A percentile compares a stretch with the other conserved stretches of the same genome.
These are phyloP conservation scores for Ageneiosus marmoratus DNA, from an alignment of 2,113 vertebrate genomes.

Conservation along the genomic window DNA sequence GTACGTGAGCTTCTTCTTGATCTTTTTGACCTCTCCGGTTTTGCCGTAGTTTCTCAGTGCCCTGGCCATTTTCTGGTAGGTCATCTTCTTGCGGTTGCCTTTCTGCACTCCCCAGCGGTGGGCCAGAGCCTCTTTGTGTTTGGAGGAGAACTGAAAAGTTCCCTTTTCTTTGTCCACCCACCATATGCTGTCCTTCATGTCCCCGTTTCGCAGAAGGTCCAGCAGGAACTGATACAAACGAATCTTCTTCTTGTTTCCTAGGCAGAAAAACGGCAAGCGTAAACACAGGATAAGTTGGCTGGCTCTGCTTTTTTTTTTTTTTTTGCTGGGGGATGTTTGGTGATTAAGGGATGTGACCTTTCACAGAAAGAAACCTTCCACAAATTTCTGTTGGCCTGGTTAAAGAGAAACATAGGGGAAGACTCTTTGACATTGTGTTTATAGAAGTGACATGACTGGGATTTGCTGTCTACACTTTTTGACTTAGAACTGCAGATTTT, in stretches of 20 bases:
- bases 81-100: constrained; percentile 99
- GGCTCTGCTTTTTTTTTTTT: not conserved
- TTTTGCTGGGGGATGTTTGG: constrained; percentile 6
- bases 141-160: constrained; percentile 98
- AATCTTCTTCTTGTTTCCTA: constrained; percentile 98
- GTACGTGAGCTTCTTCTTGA: constrained; percentile 98
- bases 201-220: constrained; percentile 91
- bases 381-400: not conserved
- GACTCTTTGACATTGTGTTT: not conserved
- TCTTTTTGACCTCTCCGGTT: constrained; percentile 97
- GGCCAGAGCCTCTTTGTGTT: constrained; percentile 95
- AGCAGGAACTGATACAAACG: constrained; percentile 97
- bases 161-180: constrained; percentile 99
- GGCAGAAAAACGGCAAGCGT: constrained; percentile 48
- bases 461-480: not conserved
- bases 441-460: not conserved
- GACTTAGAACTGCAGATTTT: not conserved
- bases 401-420: constrained; percentile 5
- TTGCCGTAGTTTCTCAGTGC: constrained; percentile 98
- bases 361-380: constrained; percentile 5
- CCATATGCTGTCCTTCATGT: constrained; percentile 99
- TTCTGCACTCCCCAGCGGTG: constrained; percentile 98
- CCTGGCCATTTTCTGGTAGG: constrained; percentile 98
- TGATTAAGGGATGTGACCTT: constrained; percentile 13
- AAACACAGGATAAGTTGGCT: not conserved